Conservation (phyloP, 1,140 invertebrate genomes). For the Zophobas atratus region DNA sequence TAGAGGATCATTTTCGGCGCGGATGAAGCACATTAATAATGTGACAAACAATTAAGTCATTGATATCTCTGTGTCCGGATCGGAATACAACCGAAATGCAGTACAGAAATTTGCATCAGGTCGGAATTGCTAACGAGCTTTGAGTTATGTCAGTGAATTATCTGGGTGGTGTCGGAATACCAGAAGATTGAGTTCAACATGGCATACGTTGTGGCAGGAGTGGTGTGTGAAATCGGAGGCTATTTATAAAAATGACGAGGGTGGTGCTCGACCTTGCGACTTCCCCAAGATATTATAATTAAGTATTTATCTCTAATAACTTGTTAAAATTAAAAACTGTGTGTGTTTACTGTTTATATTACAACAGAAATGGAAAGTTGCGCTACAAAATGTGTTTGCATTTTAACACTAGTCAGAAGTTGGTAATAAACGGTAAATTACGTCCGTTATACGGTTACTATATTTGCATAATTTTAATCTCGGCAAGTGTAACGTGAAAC, state of each 20-base stretch:
- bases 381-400: too few relatives aligned
- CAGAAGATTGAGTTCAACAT: constrained; percentile 1
- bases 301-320: too few relatives aligned
- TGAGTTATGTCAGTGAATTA: constrained; percentile 38
- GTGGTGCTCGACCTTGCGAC: too few relatives aligned
- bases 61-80: constrained; percentile 34
- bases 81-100: constrained; percentile 22
- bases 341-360: too few relatives aligned
- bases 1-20: constrained; percentile 8
- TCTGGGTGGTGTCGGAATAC: constrained; percentile 30
- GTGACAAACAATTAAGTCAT: constrained; percentile 35
- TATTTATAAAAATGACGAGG: too few relatives aligned
- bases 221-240: too few relatives aligned
- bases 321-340: too few relatives aligned
- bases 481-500: constrained; percentile 13
- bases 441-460: constrained; percentile 22
- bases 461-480: constrained; percentile 41
- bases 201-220: too few relatives aligned
- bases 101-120: constrained; percentile 26
- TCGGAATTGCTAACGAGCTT: constrained; percentile 31
- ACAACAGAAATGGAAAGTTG: too few relatives aligned
- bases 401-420: neutral
- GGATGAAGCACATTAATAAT: constrained; percentile 32
- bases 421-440: constrained; percentile 6
- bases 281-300: too few relatives aligned